Evolutionary conservation across 2,113 vertebrate species (phyloP), one percentile per base, ranked within the genome.

Genomic region (Gyps fulvus): DNA sequence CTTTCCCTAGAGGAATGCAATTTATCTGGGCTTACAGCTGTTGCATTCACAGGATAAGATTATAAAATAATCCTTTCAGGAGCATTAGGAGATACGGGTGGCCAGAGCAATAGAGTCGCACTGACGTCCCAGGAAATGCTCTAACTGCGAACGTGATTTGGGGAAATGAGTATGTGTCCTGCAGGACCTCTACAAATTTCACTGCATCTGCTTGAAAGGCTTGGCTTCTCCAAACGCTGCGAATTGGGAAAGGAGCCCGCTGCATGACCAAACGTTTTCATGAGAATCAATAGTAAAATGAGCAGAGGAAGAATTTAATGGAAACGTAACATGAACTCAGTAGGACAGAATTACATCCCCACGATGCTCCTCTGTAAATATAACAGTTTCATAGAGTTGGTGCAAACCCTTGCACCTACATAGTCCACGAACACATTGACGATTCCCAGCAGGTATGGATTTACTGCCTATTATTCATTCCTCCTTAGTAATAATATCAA

Each of bases 11-110:
- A 95, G 94, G 45, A 94, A 90, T 54, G 84, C 67, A 93, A 95
- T 97, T 97, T 97, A 96, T 97, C 95, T 86, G 79, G 89, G 91
- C 74, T 96, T 97, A 97, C 91, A 95, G 96, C 93, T 95, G 91
- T 88, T 94, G 87, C 74, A 91, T 95, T 95, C 91, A 88, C 66
- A 78, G 95, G 87, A 27, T 63, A 78, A 97, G 97, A 96, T 93
- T 93, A 97, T 81, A 73, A 80, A 91, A 91, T 97, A 96, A 97
- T 96, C 96, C 97, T 70, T 95, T 94, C 95, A 88, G 84, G n/a
- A 83, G 91, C 95, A 83, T 97, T 90, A 96, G 87, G 58, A 93
- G 78, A 81, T 57, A 80, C 0, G 58, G 89, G 94, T 94, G 95
- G 84, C 67, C 94, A 47, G 34, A 88, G 93, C 71, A 80, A 83